Evolutionary conservation across 2,113 vertebrate genomes (phyloP).

Genomic region (Microcebus murinus): DNA sequence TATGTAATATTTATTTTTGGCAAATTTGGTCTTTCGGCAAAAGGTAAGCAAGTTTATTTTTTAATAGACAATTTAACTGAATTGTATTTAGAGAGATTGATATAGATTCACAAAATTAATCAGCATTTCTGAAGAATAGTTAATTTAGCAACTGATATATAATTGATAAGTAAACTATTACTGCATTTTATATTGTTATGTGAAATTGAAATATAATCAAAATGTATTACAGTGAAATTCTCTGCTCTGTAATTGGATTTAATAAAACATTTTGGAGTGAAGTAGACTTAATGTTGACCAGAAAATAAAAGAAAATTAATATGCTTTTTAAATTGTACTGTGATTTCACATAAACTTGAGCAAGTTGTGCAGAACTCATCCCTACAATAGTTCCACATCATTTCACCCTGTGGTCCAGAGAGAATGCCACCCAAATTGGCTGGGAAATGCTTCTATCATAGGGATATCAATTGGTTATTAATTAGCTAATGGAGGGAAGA

Average conservation of each 20-base stretch:
- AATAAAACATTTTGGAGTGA: slow-evolving; percentile 26
- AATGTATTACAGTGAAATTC: background rate
- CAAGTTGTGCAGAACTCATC: background rate
- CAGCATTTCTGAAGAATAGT: background rate
- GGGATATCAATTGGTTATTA: slow-evolving; percentile 9
- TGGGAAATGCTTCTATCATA: slow-evolving; percentile 5
- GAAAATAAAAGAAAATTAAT: slow-evolving; percentile 32
- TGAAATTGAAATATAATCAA: background rate
- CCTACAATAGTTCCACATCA: background rate
- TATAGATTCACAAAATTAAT: background rate
- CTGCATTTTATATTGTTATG: background rate
- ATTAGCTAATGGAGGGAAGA: slow-evolving; percentile 9
- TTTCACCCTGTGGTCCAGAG: background rate
- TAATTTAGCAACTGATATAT: background rate
- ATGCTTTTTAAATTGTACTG: background rate
- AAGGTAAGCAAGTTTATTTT: background rate
- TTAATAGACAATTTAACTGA: background rate
- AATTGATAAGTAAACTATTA: slow-evolving; percentile 12
- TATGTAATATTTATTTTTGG: background rate
- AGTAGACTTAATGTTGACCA: background rate
- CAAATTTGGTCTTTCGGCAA: background rate
- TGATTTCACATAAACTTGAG: background rate
- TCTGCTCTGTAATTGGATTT: background rate
- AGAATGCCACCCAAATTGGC: background rate
- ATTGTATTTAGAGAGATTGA: background rate